Conservation (phyloP, 2,113 vertebrate genomes). For the Trichechus manatus region DNA sequence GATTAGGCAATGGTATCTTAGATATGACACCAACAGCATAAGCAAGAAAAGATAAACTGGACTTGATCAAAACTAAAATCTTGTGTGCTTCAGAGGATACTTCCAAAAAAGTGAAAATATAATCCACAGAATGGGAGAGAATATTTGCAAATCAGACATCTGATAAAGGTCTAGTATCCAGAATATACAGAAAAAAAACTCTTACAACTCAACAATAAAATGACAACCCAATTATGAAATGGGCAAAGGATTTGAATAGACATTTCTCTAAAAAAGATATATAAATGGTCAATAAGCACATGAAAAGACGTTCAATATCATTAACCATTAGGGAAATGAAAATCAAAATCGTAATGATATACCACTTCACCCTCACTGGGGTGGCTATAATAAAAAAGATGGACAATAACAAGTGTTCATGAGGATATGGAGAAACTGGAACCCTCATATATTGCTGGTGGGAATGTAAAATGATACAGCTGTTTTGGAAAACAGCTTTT, state of each 20-base stretch:
- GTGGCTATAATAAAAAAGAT: neutral
- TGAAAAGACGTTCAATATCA: no score
- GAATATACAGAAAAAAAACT: neutral
- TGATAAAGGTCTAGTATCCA: neutral
- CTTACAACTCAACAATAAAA: neutral
- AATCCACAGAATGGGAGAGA: neutral
- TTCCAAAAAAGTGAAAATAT: neutral
- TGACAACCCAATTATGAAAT: constrained; percentile 3
- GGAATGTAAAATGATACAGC: neutral
- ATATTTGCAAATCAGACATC: neutral
- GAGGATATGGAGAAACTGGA: neutral
- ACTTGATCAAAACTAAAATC: neutral
- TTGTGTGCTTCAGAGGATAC: neutral
- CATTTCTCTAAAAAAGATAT: no score
- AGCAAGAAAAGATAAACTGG: neutral
- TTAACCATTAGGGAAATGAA: no score
- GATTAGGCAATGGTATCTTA: no score
- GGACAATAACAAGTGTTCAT: neutral
- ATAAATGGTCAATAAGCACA: no score
- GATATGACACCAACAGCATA: no score
- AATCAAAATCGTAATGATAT: no score
- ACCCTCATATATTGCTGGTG: neutral
- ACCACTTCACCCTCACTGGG: no score
- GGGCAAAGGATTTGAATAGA: neutral
- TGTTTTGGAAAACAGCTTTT: neutral